Base-by-base conservation (phyloP, 2,888 invertebrate species). In the Meiosimyza platycephala region DNA sequence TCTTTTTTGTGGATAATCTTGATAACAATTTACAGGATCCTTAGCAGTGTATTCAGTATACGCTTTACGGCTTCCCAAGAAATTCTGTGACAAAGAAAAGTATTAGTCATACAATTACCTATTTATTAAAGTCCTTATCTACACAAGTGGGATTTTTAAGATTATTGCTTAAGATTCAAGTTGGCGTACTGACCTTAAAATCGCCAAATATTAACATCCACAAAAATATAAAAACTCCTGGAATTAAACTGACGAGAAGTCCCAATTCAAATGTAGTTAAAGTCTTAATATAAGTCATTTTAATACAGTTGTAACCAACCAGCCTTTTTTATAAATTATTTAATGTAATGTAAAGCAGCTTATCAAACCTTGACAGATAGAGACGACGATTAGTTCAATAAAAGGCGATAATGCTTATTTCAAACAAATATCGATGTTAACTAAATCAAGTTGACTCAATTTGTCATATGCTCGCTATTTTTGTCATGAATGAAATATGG, bases 1-100 rank as follows among this genome's bases (percentile, higher is more conserved):
- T 77, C 28, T 3, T 11, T 77, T 67, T 7, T 57, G 33, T 12
- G 71, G 57, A 72, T 78, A 85, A 22, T 81, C 76, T 77, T 86
- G 86, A 72, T 85, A 86, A 62, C 86, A 85, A 73, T 85, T 86
- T 4, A 85, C 72, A 0, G 85, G 85, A 73, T 86, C 86, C 67
- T 78, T 78, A 2, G 85, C 85, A 0, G 78, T 75, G 60, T 75
- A 85, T 2, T 76, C 77, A 4, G 78, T 76, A 72, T 77, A 83
- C 0, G 80, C 77, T 50, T 67, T 63, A 18, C 77, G 79, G 72
- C 86, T 86, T 15, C 74, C 76, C 18, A 75, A 72, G 69, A 85
- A 86, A 63, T 85, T 86, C 85, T 85, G 64, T 1, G 76, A 75
- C 54, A 62, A 47, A 66, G 13, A 40, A 12, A 40, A 33, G 1